Evolutionary conservation across 1,140 invertebrate species (phyloP), one percentile per base, ranked within the genome.

Genomic region (Ruditapes philippinarum): DNA sequence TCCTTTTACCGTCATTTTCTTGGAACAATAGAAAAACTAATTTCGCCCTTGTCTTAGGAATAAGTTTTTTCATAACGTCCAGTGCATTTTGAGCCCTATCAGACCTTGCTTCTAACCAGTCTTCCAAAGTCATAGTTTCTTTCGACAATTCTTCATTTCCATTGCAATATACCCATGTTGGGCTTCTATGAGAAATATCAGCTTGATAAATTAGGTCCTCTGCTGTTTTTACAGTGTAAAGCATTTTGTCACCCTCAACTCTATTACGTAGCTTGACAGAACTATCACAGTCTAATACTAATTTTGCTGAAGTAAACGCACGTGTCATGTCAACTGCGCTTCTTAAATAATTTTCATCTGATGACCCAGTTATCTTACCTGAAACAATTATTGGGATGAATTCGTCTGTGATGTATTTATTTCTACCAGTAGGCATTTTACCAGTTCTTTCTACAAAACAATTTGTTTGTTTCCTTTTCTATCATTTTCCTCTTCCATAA

Each of bases 401-500:
- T 19, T 42, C 78, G 54, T 80, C 78, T 40, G 78, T 80, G 33
- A 80, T n/a, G 28, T 57, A 80, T 40, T 57, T 80, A 40, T 54
- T 60, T 0, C 78, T 51, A 1, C 78, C 54, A 1, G 78, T 80
- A 11, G 60, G 31, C 45, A 60, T 7, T 57, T 80, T 0, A 25
- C 36, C 0, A 80, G 78, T 22, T 57, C 19, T 60, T 54, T 57
- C n/a, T 22, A 31, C 1, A 49, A 42, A 31, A n/a, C 40, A 17
- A 49, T 17, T 49, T 49, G 40, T 2, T 22, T 76, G 45, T 76
- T n/a, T 28, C n/a, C 73, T 28, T 1, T 31, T 40, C 25, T 45
- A 22, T 49, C 73, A 38, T 31, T 57, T 74, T 49, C 31, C 33
- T 60, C 31, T 85, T 85, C 65, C n/a, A 84, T 11, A 51, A n/a